These are phyloP conservation scores for Alosa alosa DNA, from an alignment of 2,113 vertebrate genomes.

Conservation along the genomic window DNA sequence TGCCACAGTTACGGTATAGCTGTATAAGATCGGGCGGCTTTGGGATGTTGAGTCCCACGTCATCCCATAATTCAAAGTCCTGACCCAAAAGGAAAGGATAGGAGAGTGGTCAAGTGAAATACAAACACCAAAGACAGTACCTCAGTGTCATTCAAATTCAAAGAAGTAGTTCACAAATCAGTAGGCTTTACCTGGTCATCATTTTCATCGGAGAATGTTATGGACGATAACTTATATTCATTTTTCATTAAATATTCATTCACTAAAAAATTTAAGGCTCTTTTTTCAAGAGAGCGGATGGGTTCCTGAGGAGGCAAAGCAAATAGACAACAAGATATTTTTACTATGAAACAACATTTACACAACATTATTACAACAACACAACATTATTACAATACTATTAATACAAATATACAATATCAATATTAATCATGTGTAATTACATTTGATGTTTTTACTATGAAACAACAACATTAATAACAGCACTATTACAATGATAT, in stretches of 20 bases:
- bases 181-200: slow-evolving; percentile 89
- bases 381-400: no score
- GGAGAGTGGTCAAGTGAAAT: neutral
- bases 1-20: slow-evolving; percentile 90
- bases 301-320: slow-evolving; percentile 78
- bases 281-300: slow-evolving; percentile 96
- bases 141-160: neutral
- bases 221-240: slow-evolving; percentile 95
- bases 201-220: slow-evolving; percentile 99
- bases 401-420: neutral
- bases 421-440: no score
- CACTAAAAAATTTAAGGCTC: slow-evolving; percentile 99
- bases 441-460: neutral
- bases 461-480: neutral
- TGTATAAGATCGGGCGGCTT: slow-evolving; percentile 94
- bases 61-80: slow-evolving; percentile 99
- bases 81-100: slow-evolving; percentile 48
- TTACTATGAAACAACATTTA: neutral
- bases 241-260: slow-evolving; percentile 99
- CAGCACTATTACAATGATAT: no score
- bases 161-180: neutral
- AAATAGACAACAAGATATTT: neutral
- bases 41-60: slow-evolving; percentile 96
- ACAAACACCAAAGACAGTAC: neutral
- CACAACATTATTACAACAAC: no score